Evolutionary conservation across 1,140 invertebrate genomes (phyloP).

Genomic region (Dendroctonus ponderosae): DNA sequence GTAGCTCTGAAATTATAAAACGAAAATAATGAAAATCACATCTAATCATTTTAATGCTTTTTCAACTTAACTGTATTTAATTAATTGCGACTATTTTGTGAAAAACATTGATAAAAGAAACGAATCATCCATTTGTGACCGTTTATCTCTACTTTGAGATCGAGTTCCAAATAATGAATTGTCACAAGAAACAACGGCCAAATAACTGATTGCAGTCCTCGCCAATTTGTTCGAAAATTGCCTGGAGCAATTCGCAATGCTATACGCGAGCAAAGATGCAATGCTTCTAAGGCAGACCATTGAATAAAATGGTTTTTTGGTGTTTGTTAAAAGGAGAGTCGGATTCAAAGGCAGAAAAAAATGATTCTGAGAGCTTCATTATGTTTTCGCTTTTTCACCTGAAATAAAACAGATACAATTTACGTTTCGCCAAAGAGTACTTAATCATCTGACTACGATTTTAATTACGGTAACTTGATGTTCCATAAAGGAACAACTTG

Average conservation of each 20-base stretch:
- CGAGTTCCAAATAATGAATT: constrained; percentile 22
- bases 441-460: too few species aligned
- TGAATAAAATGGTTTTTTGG: not conserved
- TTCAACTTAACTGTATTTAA: not conserved
- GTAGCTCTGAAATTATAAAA: not conserved
- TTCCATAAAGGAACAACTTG: too few species aligned
- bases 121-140: not conserved
- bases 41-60: not conserved
- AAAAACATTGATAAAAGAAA: not conserved
- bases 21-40: not conserved
- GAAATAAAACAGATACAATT: too few species aligned
- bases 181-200: constrained; percentile 20
- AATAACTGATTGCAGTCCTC: constrained; percentile 25
- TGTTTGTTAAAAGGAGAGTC: not conserved
- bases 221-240: constrained; percentile 21
- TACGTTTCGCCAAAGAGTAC: too few species aligned
- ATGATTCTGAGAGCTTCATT: too few species aligned
- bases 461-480: too few species aligned
- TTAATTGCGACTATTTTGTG: too few species aligned
- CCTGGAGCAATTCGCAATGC: constrained; percentile 12
- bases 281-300: not conserved
- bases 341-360: too few species aligned
- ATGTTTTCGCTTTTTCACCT: too few species aligned
- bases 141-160: not conserved
- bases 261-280: constrained; percentile 6